Percentiles rank a stretch among this genome's conserved stretches.
These are phyloP conservation scores for Emydoidea blandingii DNA, from an alignment of 2,797 vertebrate genomes.

Conservation along the genomic window DNA sequence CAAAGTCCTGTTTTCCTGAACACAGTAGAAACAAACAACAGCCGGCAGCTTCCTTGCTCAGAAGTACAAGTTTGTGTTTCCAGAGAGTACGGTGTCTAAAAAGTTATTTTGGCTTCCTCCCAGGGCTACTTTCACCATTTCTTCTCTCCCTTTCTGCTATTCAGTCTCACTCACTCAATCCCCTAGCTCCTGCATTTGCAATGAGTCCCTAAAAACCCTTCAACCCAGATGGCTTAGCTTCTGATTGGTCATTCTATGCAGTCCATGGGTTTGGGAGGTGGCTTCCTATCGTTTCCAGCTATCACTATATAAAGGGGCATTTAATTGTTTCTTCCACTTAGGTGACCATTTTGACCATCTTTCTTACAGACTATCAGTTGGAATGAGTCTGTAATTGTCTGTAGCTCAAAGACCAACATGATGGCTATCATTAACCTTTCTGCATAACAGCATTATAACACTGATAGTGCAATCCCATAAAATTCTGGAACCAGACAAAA, in stretches of 20 bases:
- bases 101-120: background rate
- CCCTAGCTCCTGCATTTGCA: background rate
- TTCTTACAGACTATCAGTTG: background rate
- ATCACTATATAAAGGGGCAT: accelerated
- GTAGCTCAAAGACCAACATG: background rate
- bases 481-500: background rate
- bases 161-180: background rate
- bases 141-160: background rate
- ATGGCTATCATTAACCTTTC: background rate
- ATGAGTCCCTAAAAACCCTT: background rate
- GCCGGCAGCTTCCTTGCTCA: background rate
- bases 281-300: background rate
- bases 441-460: background rate
- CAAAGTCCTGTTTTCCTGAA: background rate
- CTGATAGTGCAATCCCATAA: background rate
- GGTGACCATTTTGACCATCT: background rate
- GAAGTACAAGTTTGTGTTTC: background rate
- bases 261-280: background rate
- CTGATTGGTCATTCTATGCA: background rate
- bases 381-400: background rate
- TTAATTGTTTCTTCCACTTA: background rate
- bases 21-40: background rate
- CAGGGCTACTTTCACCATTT: background rate
- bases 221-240: accelerated
- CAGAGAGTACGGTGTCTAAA: background rate